Conservation (phyloP, 2,113 vertebrate species). For the Hiodon alosoides region DNA sequence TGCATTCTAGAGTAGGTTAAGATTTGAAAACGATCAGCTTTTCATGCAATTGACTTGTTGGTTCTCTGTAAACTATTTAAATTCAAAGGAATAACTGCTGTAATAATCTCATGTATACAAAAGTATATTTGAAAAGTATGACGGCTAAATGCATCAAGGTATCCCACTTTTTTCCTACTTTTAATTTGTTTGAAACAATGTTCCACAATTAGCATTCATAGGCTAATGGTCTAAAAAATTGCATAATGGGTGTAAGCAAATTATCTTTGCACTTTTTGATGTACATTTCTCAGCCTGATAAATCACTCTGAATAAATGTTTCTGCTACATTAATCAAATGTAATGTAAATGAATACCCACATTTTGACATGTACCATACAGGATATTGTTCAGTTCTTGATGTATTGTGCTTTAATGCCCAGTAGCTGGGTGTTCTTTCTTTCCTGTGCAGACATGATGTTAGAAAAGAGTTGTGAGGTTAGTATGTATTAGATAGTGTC, state of each 20-base stretch:
- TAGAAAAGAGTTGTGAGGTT: background rate
- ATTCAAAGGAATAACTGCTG: background rate
- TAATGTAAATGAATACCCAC: too few species aligned
- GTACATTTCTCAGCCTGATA: background rate
- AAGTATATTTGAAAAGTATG: background rate
- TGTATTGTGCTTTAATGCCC: background rate
- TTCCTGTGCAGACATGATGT: slow-evolving; percentile 8
- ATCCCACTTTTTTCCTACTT: background rate
- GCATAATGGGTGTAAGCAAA: background rate
- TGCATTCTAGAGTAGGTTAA: too few species aligned
- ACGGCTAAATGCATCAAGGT: background rate
- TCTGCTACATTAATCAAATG: too few species aligned
- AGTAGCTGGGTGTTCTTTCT: background rate
- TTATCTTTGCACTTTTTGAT: background rate
- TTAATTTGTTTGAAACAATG: background rate
- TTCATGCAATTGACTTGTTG: too few species aligned
- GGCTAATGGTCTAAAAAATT: background rate
- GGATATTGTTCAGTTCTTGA: background rate
- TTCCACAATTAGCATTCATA: background rate
- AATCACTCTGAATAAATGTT: too few species aligned
- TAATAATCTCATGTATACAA: background rate
- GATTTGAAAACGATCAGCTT: too few species aligned
- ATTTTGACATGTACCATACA: background rate
- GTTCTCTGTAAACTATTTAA: too few species aligned
- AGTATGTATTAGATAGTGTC: background rate